These are phyloP conservation scores for Ligdia adustata DNA, from an alignment of 2,888 invertebrate species.

Conservation along the genomic window DNA sequence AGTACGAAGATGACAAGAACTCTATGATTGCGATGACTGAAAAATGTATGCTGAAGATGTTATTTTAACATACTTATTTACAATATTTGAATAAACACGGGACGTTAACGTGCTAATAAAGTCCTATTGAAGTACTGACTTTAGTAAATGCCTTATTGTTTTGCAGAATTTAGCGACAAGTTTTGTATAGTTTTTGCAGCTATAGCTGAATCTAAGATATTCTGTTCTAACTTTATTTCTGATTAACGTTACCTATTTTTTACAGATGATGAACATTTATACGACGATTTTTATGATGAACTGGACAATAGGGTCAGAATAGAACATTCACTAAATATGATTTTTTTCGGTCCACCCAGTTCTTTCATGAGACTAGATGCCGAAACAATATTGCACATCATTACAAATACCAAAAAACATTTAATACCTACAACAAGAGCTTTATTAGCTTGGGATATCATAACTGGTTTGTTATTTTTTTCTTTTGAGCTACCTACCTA, in stretches of 20 bases:
- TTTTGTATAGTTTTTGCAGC: too few relatives aligned
- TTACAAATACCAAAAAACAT: slow-evolving; percentile 59
- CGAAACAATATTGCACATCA: slow-evolving; percentile 68
- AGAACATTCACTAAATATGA: slow-evolving; percentile 70
- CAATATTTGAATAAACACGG: too few relatives aligned
- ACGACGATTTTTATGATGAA: slow-evolving; percentile 73
- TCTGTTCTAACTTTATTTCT: too few relatives aligned
- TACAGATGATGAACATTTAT: slow-evolving; percentile 47
- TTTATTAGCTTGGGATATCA: slow-evolving; percentile 72
- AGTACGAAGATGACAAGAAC: slow-evolving; percentile 74
- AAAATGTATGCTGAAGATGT: slow-evolving; percentile 43
- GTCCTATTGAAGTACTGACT: too few relatives aligned
- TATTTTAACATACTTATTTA: too few relatives aligned
- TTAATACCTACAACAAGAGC: slow-evolving; percentile 64
- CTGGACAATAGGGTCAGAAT: slow-evolving; percentile 57
- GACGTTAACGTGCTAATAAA: too few relatives aligned
- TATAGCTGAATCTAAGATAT: too few relatives aligned
- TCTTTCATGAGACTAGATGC: slow-evolving; percentile 71
- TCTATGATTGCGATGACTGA: slow-evolving; percentile 65
- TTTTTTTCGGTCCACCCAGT: slow-evolving; percentile 68
- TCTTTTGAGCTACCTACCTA: not conserved
- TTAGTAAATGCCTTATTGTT: too few relatives aligned
- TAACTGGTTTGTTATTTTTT: slow-evolving; percentile 57
- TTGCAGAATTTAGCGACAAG: too few relatives aligned
- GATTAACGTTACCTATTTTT: too few relatives aligned